Evolutionary conservation across 2,797 vertebrate species (phyloP), one percentile per base, ranked within the genome.

Genomic region (Brachyalestes nurse): DNA sequence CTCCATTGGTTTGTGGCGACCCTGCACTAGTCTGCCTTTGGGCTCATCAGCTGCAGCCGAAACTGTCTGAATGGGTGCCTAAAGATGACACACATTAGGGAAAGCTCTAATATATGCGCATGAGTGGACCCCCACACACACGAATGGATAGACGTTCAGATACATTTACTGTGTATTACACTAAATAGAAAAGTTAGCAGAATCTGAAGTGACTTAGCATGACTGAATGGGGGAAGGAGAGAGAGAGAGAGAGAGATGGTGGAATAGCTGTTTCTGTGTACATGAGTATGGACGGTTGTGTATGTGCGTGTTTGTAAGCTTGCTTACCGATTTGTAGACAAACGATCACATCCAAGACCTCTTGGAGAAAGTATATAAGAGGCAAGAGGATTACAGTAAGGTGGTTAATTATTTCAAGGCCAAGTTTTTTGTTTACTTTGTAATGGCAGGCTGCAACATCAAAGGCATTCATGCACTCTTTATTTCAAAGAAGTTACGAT

Each of bases 21-120:
- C 86, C 81, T 82, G 73, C 53, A 42, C 83, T 79, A 47, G 75
- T 84, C 80, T 81, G 90, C 88, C 90, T 83, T 78, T 87, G 86
- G 90, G 91, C 90, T 93, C 90, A 92, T 92, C 91, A 91, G 89
- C 86, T 86, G 89, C 66, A 88, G 91, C 84, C 83, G 83, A 89
- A 86, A 86, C 87, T 87, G 87, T 80, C 88, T 92, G 84, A 92
- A 89, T 89, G 72, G 89, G 75, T 84, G 83, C 76, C 77, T 73
- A n/a, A 72, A 58, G 53, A 58, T 13, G 49, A 72, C 28, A 23
- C 49, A 55, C 28, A 73, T 42, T 73, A 73, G 53, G 17, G 25
- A 12, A 57, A 12, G 70, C 70, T 72, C 25, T 13, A 57, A 42
- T 58, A 73, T 42, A 55, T 12, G 23, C 25, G 49, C 28, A 34